A percentile compares a stretch with the other conserved stretches of the same genome.
Conservation (phyloP, 2,797 vertebrate genomes). For the Crenichthys baileyi region DNA sequence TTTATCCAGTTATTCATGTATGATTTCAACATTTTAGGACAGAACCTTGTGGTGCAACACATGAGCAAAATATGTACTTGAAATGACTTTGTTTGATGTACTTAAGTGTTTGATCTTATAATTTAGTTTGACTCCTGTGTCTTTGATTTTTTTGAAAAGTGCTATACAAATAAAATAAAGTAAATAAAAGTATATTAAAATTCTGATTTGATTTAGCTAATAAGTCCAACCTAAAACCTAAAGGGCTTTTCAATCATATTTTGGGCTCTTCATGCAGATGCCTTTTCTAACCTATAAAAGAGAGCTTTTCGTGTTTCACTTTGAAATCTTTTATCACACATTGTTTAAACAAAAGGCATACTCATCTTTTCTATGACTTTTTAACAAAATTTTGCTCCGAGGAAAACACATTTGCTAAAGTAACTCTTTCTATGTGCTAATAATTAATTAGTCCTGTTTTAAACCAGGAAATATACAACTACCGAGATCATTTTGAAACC, state of each 20-base stretch:
- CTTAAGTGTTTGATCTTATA: too few relatives aligned
- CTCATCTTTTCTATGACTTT: background rate
- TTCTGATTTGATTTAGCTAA: background rate
- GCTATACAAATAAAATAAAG: too few relatives aligned
- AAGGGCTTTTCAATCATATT: background rate
- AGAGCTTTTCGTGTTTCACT: background rate
- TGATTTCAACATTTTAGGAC: background rate
- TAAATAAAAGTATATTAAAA: background rate
- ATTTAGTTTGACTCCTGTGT: too few relatives aligned
- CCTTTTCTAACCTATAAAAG: background rate
- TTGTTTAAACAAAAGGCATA: background rate
- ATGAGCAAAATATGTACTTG: background rate
- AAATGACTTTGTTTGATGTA: too few relatives aligned
- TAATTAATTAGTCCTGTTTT: background rate
- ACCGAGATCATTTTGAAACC: background rate
- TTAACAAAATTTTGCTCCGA: background rate
- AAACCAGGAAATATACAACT: slow-evolving; percentile 1
- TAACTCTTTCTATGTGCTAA: background rate
- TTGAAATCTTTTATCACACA: background rate
- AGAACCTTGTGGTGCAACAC: background rate
- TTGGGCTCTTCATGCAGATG: background rate
- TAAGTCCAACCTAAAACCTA: background rate
- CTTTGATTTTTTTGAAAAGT: too few relatives aligned
- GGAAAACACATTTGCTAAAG: background rate
- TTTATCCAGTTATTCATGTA: background rate